phyloP scores from a whole-genome alignment of 2,888 invertebrate species.

The Meteorus cinctellus region DNA sequence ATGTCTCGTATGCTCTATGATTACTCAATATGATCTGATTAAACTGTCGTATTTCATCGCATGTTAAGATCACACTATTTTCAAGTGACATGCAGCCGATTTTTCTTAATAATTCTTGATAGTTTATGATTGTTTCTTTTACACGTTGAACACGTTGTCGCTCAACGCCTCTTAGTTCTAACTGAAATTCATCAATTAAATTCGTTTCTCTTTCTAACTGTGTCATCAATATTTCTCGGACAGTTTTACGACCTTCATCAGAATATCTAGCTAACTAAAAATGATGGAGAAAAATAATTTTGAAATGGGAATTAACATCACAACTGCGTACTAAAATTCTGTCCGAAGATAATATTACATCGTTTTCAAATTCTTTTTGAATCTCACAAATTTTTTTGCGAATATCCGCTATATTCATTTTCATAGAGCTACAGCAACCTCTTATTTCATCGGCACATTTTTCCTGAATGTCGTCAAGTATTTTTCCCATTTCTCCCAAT shows the following conservation, averaged over 20 bases:
- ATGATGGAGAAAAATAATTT: not conserved
- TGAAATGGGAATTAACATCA: not conserved
- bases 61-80: not conserved
- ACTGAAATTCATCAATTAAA: conserved; percentile 12
- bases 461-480: conserved; percentile 17
- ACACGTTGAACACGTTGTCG: not conserved
- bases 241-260: not conserved
- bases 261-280: not conserved
- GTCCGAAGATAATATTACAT: not conserved
- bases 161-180: not conserved
- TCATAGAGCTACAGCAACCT: not conserved
- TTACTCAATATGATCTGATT: conserved; percentile 25
- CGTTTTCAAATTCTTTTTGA: not conserved
- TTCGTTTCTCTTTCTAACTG: not conserved
- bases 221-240: not conserved
- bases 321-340: not conserved
- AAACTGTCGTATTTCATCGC: conserved; percentile 25
- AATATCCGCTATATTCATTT: not conserved
- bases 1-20: conserved; percentile 14
- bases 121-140: conserved; percentile 29
- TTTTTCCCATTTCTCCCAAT: not conserved
- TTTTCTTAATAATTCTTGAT: conserved; percentile 20
- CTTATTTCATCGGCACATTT: conserved; percentile 8
- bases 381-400: not conserved
- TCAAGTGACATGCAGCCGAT: conserved; percentile 18